Evolutionary conservation across 2,797 vertebrate species (phyloP), one percentile per base, ranked within the genome.

Genomic region (Rallus crepitans): DNA sequence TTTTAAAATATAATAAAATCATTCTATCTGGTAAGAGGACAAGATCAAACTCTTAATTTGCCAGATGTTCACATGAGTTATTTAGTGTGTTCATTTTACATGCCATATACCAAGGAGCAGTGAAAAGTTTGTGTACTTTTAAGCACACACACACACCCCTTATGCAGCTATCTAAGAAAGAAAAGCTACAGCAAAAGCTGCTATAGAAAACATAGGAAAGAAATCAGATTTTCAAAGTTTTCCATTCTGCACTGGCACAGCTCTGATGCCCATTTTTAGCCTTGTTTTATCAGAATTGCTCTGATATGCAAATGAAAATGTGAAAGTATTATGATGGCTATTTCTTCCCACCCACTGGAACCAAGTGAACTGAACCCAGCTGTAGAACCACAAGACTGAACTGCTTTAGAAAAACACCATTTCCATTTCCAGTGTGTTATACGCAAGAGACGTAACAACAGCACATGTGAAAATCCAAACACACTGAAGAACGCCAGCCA

Each of bases 21-120:
- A 77, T 69, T 76, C 42, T 94, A 64, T 82, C 81, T 78, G 55
- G 37, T 69, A 91, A 79, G 25, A 42, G 60, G 68, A 78, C 37
- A 70, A 87, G 90, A 93, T 81, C 30, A 59, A 47, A 79, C 61
- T 87, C 87, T 76, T 88, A 82, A 89, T 82, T 80, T 92, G 45
- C 50, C 84, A 90, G 59, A 77, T 82, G 65, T 50, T 90, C 80
- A 73, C 20, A 15, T 56, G n/a, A 60, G 50, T 92, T 59, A 28
- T 84, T 90, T 56, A 30, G 30, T 27, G 35, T 31, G n/a, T 79
- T 89, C 69, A 71, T 77, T 93, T 77, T 80, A 81, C 60, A 60
- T 30, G 78, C 23, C 48, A 55, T 9, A 8, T 53, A 90, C 37
- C 12, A 86, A 85, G 60, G 12, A 77, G 37, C 39, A 87, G 14